Percentiles rank a stretch among this genome's conserved stretches.
Evolutionary conservation across 2,888 invertebrate species (phyloP).

Genomic region (Metalampra italica): DNA sequence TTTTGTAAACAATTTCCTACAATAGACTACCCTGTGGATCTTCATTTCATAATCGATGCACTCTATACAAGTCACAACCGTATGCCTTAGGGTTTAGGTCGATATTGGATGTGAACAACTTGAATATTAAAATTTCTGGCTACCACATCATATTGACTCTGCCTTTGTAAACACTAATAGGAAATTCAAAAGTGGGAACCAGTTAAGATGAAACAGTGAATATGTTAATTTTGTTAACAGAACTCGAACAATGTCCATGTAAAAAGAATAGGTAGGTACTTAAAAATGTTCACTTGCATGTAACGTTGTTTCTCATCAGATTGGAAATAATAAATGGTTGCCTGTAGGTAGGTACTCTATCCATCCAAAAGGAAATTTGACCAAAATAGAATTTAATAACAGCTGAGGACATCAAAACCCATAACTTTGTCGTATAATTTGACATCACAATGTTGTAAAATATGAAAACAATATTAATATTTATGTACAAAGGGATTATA

Average conservation of each 20-base stretch:
- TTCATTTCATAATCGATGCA: slow-evolving; percentile 45
- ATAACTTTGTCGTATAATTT: not conserved
- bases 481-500: not conserved
- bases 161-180: slow-evolving; percentile 76
- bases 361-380: no score
- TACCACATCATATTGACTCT: slow-evolving; percentile 66
- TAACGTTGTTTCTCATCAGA: no score
- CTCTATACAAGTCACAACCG: slow-evolving; percentile 25
- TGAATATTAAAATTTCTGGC: slow-evolving; percentile 47
- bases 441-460: not conserved
- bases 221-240: slow-evolving; percentile 66
- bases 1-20: slow-evolving; percentile 69
- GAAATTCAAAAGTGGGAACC: slow-evolving; percentile 74
- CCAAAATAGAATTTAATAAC: no score
- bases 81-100: slow-evolving; percentile 7
- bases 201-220: slow-evolving; percentile 73
- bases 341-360: no score
- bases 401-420: no score
- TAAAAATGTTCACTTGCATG: slow-evolving; percentile 18
- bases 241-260: slow-evolving; percentile 22
- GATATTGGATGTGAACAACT: slow-evolving; percentile 18
- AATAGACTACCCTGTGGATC: slow-evolving; percentile 54
- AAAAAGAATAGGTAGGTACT: slow-evolving; percentile 13
- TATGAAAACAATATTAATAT: slow-evolving; percentile 6
- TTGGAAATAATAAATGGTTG: no score